Base-by-base conservation (phyloP, 2,888 invertebrate species). In the Zhuqinia jingwanae region DNA sequence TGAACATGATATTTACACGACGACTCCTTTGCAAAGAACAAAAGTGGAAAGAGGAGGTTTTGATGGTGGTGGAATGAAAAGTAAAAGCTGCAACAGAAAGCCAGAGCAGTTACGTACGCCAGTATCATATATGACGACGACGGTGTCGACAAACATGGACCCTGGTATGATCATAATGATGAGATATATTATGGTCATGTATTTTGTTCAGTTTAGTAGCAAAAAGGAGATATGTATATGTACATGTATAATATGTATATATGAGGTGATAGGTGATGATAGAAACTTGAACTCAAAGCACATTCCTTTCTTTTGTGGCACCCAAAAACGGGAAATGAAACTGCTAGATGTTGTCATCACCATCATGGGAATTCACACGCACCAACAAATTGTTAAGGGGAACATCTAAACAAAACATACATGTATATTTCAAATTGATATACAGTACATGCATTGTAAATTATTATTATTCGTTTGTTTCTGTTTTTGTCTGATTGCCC, bases 251-350 rank as follows among this genome's bases (percentile, higher is more conserved):
- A n/a, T n/a, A n/a, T n/a, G n/a, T n/a, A n/a, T n/a, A n/a, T n/a
- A n/a, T n/a, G n/a, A n/a, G n/a, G 8, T 45, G 25, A 50, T 3
- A 60, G 2, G 45, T 36, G 75, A 76, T 42, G 75, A 76, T 76
- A 56, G 22, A 56, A 36, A 3, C 45, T 42, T 25, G 53, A 50
- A 27, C 17, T 53, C 17, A 30, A 27, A 63, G 50, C 50, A 20
- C 11, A 63, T 45, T 63, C 50, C 8, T 22, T 20, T 65, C n/a
- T 68, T 63, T 20, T 68, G 30, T 79, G 65, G 68, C 65, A 58
- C 73, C 70, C 81, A 75, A n/a, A n/a, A 82, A 63, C 13, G 63
- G 86, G 86, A 86, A 86, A 86, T 86, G 80, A 80, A 86, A 56
- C 76, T 80, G 75, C 76, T 80, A 63, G 80, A 81, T 76, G 53